Evolutionary conservation across 2,113 vertebrate species (phyloP), one percentile per base, ranked within the genome.

Genomic region (Centropus bengalensis): DNA sequence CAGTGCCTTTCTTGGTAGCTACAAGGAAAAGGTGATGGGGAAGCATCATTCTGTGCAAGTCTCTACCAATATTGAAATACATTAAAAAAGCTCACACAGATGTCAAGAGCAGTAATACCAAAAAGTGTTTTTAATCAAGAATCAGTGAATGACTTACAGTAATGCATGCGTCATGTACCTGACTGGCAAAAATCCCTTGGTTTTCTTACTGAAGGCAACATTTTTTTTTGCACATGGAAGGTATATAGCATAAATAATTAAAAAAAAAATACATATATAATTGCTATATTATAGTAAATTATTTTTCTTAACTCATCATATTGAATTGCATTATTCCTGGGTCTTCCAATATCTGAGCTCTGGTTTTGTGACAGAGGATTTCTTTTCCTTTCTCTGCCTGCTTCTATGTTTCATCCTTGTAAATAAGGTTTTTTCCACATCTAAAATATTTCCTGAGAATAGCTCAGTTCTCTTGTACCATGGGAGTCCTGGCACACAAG

Each of bases 311-410:
- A 44, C 12, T 44, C 18, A 24, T 59, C 38, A 4, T 36, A 21
- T 2, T 51, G 32, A 55, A 38, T 63, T 63, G 19, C 52, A 21
- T 69, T 81, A 24, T 71, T 82, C 20, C 33, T 32, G 20, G 7
- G 22, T 69, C 45, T 86, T 14, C 45, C 64, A 78, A 79, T 79
- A 69, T 62, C 63, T 58, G 47, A 64, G 19, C 49, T 90, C 47
- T 21, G 36, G 27, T 28, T 91, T 40, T 7, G 52, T 94, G 86
- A 36, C 80, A 64, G 16, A 54, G 52, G 52, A 84, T 86, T 89
- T 73, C 1, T 96, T 95, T 67, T 91, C 85, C 89, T 82, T 75
- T 78, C 23, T 54, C 30, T 58, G 33, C 73, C 79, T 95, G 77
- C 83, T 93, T 80, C 27, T 60, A 40, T 71, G 17, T 91, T 81